A percentile compares a stretch with the other conserved stretches of the same genome.
Evolutionary conservation across 1,140 invertebrate genomes (phyloP).

Genomic region (Drosophila melanogaster): Release_6_plus_ISO1_MT NT_033779.5:9843501-9844000

Average conservation of each 20-base stretch:
- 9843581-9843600: slow-evolving; percentile 78
- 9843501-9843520: slow-evolving; percentile 61
- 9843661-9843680: slow-evolving; percentile 19
- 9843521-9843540: slow-evolving; percentile 39
- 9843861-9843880: slow-evolving; percentile 38
- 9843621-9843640: slow-evolving; percentile 46
- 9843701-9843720: slow-evolving; percentile 41
- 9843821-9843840: slow-evolving; percentile 68
- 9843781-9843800: slow-evolving; percentile 76
- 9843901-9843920: not conserved
- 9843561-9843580: slow-evolving; percentile 71
- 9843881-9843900: not conserved
- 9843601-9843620: slow-evolving; percentile 70
- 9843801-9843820: slow-evolving; percentile 54
- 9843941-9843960: not conserved
- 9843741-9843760: slow-evolving; percentile 72
- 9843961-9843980: not conserved
- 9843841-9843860: slow-evolving; percentile 33
- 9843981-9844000: not conserved
- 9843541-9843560: slow-evolving; percentile 34
- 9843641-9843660: slow-evolving; percentile 9
- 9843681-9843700: slow-evolving; percentile 49
- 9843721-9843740: slow-evolving; percentile 40
- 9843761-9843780: slow-evolving; percentile 76
- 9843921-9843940: not conserved